phyloP scores from a whole-genome alignment of 2,888 invertebrate genomes.

The Lasioglossum oenotherae region DNA sequence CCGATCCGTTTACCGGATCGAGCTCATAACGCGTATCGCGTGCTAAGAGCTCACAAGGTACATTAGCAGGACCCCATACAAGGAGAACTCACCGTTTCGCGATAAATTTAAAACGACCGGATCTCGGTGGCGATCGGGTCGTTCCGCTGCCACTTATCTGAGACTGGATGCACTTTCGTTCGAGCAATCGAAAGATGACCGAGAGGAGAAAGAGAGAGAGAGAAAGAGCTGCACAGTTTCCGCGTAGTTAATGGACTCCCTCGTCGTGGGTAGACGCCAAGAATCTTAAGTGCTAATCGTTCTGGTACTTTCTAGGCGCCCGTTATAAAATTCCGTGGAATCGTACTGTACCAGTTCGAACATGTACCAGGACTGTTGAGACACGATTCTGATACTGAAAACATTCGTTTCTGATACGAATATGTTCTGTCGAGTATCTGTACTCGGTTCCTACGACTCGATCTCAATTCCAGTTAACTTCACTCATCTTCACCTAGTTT shows the following conservation, averaged over 20 bases:
- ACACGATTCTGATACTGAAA: background rate
- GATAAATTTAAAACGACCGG: conserved; percentile 65
- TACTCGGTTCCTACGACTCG: background rate
- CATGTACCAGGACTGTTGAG: background rate
- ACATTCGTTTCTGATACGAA: background rate
- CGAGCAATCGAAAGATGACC: conserved; percentile 50
- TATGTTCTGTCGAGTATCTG: background rate
- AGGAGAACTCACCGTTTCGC: conserved; percentile 33
- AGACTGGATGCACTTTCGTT: conserved; percentile 67
- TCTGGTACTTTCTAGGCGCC: conserved; percentile 18
- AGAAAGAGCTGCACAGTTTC: conserved; percentile 18
- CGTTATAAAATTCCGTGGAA: conserved; percentile 1
- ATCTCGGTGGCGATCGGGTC: conserved; percentile 28
- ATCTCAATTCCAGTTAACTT: background rate
- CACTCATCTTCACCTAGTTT: background rate
- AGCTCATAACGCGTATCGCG: conserved; percentile 29
- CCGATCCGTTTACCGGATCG: conserved; percentile 6
- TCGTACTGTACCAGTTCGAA: background rate
- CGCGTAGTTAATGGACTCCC: conserved; percentile 39
- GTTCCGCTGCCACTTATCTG: conserved; percentile 63
- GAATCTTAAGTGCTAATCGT: conserved; percentile 62
- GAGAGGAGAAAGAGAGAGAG: background rate
- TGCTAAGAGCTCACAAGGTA: conserved; percentile 41
- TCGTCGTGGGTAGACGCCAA: conserved; percentile 23
- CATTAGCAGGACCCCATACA: conserved; percentile 53